Base-by-base conservation (phyloP, 2,113 vertebrate genomes). In the Cyphomyrus plagiostoma region DNA sequence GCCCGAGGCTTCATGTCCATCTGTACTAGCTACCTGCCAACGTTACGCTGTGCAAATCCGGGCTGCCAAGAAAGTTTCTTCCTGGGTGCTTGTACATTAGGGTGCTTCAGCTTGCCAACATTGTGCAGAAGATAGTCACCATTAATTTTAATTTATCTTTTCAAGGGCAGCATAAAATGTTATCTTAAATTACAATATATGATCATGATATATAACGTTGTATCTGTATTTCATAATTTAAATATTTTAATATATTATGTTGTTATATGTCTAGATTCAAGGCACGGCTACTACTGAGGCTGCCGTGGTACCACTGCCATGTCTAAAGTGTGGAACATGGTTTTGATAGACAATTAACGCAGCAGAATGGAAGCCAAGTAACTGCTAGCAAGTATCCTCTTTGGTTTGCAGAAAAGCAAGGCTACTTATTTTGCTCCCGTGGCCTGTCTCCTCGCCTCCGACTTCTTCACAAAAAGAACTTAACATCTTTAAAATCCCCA, bases 1-100 rank as follows among this genome's bases (percentile, higher is more conserved):
- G 35, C 77, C 35, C 5, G 11, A 26, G 49, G 77, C 77, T 39
- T 42, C 9, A 3, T 62, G 77, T 56, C 74, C 88, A 56, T 84
- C 88, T 89, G 74, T n/a, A 26, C 77, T n/a, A 21, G 26, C 30
- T 89, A n/a, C 50, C 77, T 84, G 77, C 88, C 49, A 52, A 84
- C 15, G 52, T 58, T 58, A 58, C 58, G 0, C 74, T 82, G 17
- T 26, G 30, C 77, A 84, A 11, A 89, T 23, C 5, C 26, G 10
- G 23, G 8, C 23, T 58, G 74, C 74, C 74, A 89, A 84, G 52
- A 84, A 56, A 88, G 15, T 74, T 88, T 88, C 35, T 19, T 58
- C 6, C 39, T 23, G 21, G 56, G n/a, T 45, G 35, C 35, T 46
- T 26, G 15, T n/a, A 19, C n/a, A 46, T 52, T 52, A 17, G 5